These are phyloP conservation scores for Ichneumon xanthorius DNA, from an alignment of 2,888 invertebrate genomes.

Conservation along the genomic window DNA sequence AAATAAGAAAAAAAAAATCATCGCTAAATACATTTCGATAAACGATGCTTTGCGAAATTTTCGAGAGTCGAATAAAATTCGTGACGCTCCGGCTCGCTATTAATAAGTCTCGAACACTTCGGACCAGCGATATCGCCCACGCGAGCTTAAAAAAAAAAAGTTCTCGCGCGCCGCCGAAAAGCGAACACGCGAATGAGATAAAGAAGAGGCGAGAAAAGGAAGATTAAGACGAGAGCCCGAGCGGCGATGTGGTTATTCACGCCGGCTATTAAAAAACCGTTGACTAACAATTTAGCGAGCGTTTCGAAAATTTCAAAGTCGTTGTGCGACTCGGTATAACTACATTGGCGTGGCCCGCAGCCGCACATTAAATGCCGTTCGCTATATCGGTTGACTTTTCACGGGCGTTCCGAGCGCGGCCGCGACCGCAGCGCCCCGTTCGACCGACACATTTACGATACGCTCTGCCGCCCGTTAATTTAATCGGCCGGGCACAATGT, in stretches of 20 bases:
- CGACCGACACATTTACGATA: neutral
- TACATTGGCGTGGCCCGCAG: neutral
- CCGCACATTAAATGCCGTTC: neutral
- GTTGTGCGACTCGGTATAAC: neutral
- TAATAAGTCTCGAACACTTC: neutral
- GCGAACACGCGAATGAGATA: neutral
- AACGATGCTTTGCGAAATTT: neutral
- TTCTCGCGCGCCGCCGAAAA: neutral
- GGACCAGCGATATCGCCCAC: constrained; percentile 19
- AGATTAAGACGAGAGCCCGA: constrained; percentile 33
- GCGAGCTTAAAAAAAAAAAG: constrained; percentile 26
- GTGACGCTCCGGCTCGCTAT: neutral
- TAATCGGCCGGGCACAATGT: neutral
- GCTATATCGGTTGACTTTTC: constrained; percentile 65
- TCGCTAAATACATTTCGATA: neutral
- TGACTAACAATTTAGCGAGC: constrained; percentile 65
- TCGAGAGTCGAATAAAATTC: neutral
- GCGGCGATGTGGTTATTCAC: constrained; percentile 40
- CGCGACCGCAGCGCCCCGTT: constrained; percentile 69
- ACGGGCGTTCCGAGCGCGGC: constrained; percentile 72
- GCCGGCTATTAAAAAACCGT: constrained; percentile 61
- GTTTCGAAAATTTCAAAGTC: constrained; percentile 77
- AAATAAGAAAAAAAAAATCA: neutral
- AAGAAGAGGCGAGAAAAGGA: neutral
- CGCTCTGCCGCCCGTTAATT: neutral